Conservation (phyloP, 2,888 invertebrate species). For the Tupiocoris notatus region DNA sequence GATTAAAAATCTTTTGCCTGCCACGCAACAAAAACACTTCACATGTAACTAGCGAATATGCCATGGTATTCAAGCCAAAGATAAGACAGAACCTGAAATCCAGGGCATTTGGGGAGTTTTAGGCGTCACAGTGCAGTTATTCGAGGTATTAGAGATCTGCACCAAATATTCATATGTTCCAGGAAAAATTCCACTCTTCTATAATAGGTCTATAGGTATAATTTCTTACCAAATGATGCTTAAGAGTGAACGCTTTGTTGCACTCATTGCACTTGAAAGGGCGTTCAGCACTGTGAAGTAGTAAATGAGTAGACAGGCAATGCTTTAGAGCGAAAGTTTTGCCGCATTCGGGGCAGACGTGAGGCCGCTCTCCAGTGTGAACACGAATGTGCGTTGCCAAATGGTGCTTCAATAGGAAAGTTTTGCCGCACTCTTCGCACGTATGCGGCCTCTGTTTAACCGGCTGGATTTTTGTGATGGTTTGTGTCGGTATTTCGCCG, state of each 20-base stretch:
- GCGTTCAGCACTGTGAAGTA: slow-evolving; percentile 76
- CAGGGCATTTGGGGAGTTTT: too few species aligned
- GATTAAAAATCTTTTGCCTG: too few species aligned
- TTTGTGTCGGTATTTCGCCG: slow-evolving; percentile 21
- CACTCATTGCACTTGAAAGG: slow-evolving; percentile 82
- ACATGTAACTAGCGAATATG: too few species aligned
- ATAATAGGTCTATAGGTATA: too few species aligned
- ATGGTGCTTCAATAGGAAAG: slow-evolving; percentile 52
- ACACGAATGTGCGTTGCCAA: slow-evolving; percentile 75
- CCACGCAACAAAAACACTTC: too few species aligned
- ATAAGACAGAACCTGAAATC: too few species aligned
- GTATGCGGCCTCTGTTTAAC: slow-evolving; percentile 52
- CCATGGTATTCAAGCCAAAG: too few species aligned
- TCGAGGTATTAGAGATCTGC: too few species aligned
- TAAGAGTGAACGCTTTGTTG: slow-evolving; percentile 81
- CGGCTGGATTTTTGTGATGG: slow-evolving; percentile 15
- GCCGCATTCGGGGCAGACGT: slow-evolving; percentile 53
- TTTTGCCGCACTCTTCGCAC: slow-evolving; percentile 52
- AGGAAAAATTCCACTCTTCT: too few species aligned
- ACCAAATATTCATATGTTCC: too few species aligned
- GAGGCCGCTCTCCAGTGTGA: slow-evolving; percentile 60
- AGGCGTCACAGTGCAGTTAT: too few species aligned
- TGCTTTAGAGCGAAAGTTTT: slow-evolving; percentile 53
- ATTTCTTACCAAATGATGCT: slow-evolving; percentile 68
- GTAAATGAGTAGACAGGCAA: slow-evolving; percentile 68